Percentiles rank a stretch among this genome's conserved stretches.
These are phyloP conservation scores for Cynocephalus volans DNA, from an alignment of 2,113 vertebrate genomes.

Conservation along the genomic window DNA sequence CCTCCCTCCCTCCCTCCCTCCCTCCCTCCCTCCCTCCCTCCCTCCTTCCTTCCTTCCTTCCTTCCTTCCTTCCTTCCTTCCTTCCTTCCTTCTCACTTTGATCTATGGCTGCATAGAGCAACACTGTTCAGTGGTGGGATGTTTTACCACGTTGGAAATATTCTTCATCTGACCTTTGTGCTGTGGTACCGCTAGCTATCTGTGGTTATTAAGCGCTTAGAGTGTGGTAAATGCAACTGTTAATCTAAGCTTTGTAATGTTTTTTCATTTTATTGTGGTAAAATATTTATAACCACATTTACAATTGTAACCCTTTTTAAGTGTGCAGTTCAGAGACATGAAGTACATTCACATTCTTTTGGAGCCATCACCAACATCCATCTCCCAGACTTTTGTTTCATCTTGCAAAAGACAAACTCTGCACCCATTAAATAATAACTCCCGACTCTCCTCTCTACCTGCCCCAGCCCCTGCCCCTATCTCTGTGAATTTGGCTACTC, in stretches of 20 bases:
- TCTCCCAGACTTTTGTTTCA: no score
- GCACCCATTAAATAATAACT: no score
- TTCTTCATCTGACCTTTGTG: background rate
- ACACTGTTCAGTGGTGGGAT: no score
- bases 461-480: background rate
- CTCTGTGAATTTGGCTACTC: background rate
- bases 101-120: background rate
- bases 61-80: rapidly evolving
- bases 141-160: background rate
- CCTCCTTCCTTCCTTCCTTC: no score
- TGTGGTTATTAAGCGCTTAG: background rate
- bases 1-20: no score
- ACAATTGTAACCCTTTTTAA: background rate
- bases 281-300: background rate
- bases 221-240: no score
- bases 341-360: background rate
- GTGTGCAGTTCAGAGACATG: background rate
- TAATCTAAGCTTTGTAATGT: no score
- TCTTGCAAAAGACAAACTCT: no score
- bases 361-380: no score
- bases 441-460: no score
- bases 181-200: no score
- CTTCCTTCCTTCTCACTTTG: background rate
- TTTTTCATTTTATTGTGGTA: background rate
- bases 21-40: no score